Percentiles rank a stretch among this genome's conserved stretches.
Conservation (phyloP, 2,888 invertebrate genomes). For the Harpalus rufipes region DNA sequence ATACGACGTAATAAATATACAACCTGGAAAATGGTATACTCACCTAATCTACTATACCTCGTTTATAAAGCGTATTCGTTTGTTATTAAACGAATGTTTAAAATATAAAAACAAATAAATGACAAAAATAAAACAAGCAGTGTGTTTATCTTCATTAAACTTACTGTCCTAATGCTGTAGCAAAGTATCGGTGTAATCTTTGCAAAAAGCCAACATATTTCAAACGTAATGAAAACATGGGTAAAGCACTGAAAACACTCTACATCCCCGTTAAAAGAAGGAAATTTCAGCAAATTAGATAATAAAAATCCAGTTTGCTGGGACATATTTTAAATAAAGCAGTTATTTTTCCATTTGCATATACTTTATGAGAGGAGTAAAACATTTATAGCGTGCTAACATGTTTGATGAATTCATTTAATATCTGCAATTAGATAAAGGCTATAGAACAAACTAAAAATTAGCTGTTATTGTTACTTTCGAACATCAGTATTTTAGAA, state of each 20-base stretch:
- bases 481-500: no score
- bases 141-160: background rate
- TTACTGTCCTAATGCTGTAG: background rate
- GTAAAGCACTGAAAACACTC: slow-evolving; percentile 17
- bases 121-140: background rate
- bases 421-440: slow-evolving; percentile 44
- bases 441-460: slow-evolving; percentile 18
- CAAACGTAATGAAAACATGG: slow-evolving; percentile 25
- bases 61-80: no score
- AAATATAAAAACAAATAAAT: background rate
- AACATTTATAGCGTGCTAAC: slow-evolving; percentile 40
- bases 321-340: slow-evolving; percentile 39
- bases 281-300: slow-evolving; percentile 45
- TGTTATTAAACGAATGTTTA: background rate
- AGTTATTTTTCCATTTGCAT: slow-evolving; percentile 42
- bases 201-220: background rate
- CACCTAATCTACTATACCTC: no score
- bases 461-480: no score
- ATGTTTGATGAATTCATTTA: slow-evolving; percentile 42
- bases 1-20: no score
- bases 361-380: slow-evolving; percentile 31
- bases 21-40: no score
- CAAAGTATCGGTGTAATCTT: background rate
- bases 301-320: slow-evolving; percentile 38
- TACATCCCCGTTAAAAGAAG: slow-evolving; percentile 10